Percentiles rank a stretch among this genome's conserved stretches.
Conservation (phyloP, 2,113 vertebrate species). For the Dendropsophus ebraccatus region DNA sequence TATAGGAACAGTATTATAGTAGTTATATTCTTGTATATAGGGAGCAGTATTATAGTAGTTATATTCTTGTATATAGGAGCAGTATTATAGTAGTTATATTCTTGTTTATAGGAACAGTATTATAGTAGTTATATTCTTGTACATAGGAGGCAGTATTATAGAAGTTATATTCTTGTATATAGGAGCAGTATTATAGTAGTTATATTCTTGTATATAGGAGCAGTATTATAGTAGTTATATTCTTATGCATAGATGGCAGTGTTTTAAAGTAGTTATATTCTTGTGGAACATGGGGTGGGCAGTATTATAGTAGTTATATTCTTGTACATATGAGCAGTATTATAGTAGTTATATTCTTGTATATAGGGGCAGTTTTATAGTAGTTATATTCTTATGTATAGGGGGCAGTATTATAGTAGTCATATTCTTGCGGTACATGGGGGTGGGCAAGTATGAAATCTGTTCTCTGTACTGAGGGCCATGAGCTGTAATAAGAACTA, state of each 20-base stretch:
- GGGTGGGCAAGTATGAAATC: too few species aligned
- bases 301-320: conserved; percentile 21
- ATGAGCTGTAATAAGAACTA: too few species aligned
- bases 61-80: background rate
- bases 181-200: conserved; percentile 15
- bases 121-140: conserved; percentile 19
- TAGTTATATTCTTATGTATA: background rate
- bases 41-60: background rate
- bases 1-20: background rate
- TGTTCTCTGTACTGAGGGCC: too few species aligned
- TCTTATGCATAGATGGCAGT: background rate
- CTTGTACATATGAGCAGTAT: background rate
- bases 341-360: conserved; percentile 15
- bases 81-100: background rate
- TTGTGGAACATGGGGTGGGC: background rate
- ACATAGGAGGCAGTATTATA: background rate
- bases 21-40: background rate
- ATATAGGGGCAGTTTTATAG: background rate
- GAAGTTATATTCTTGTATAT: conserved; percentile 18
- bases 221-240: conserved; percentile 16
- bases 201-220: conserved; percentile 11
- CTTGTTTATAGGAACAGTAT: background rate
- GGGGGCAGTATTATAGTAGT: background rate
- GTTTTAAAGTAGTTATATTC: conserved; percentile 20
- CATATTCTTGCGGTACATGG: background rate